Evolutionary conservation across 2,113 vertebrate species (phyloP), one percentile per base, ranked within the genome.

Genomic region (Nothoprocta perdicaria): DNA sequence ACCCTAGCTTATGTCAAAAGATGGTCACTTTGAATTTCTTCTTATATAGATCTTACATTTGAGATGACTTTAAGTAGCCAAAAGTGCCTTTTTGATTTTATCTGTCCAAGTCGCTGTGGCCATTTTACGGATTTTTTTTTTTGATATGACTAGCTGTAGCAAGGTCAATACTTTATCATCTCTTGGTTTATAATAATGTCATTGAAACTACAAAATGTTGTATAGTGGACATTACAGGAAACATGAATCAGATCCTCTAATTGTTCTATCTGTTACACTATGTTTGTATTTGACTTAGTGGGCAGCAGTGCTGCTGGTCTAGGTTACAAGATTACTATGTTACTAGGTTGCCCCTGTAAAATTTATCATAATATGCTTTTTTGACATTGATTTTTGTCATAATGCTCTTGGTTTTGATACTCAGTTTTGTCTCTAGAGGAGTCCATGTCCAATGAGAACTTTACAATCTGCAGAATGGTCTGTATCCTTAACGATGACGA

Each of bases 211-310:
- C 77, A 72, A n/a, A 82, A 31, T 58, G 18, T 3, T 14, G 3
- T 1, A 1, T 6, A 5, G 12, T 75, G 46, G 24, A 58, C 71
- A 35, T 79, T 43, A 19, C 5, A 58, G n/a, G 58, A 85, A 75
- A 75, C 10, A 13, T 3, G 18, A 58, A 22, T 8, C 46, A 57
- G 27, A 35, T 67, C n/a, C 63, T 89, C 24, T 5, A n/a, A 33
- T 38, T 21, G 46, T 63, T 29, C 10, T 2, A 12, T 55, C 66
- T 76, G 29, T 57, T 46, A 18, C 2, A 35, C 21, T 60, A 14
- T 38, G 62, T 38, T 41, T 53, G 1, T 7, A 3, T 4, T 33
- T 58, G 26, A 48, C 21, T 17, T 3, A 3, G 19, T 1, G 5
- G 29, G 62, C 69, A 76, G 38, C 31, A 8, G 33, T 18, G 19